These are phyloP conservation scores for Opisthograptis luteolata DNA, from an alignment of 2,888 invertebrate species.

Conservation along the genomic window DNA sequence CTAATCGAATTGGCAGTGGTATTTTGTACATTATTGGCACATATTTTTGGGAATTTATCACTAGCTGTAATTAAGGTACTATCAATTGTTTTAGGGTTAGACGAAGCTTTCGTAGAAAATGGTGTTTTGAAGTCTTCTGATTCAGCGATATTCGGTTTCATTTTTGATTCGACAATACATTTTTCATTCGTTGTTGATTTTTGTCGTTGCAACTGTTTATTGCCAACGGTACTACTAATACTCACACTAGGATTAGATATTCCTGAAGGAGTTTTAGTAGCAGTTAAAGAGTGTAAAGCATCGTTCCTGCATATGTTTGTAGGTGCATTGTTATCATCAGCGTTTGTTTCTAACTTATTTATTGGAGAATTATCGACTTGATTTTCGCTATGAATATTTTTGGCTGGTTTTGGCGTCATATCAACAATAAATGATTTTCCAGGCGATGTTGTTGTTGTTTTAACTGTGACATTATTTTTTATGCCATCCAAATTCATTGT, in stretches of 20 bases:
- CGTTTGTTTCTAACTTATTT: neutral
- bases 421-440: conserved; percentile 14
- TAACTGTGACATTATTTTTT: conserved; percentile 20
- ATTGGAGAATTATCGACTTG: conserved; percentile 16
- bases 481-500: conserved; percentile 9
- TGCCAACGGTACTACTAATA: conserved; percentile 26
- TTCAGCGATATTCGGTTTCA: conserved; percentile 20
- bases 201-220: conserved; percentile 57
- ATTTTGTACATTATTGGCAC: conserved; percentile 34
- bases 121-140: conserved; percentile 22
- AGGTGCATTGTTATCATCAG: neutral
- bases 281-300: neutral
- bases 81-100: conserved; percentile 26
- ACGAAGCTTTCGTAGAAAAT: conserved; percentile 12
- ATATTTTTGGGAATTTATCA: conserved; percentile 37
- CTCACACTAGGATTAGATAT: conserved; percentile 21
- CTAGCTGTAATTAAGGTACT: conserved; percentile 26
- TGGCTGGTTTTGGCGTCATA: conserved; percentile 6
- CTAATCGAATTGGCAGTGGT: conserved; percentile 18
- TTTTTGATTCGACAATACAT: conserved; percentile 33
- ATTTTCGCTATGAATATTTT: conserved; percentile 9
- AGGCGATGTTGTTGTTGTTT: conserved; percentile 8
- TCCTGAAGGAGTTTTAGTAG: neutral
- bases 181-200: conserved; percentile 48
- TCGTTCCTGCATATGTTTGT: conserved; percentile 1